Evolutionary conservation across 2,113 vertebrate species (phyloP), one percentile per base, ranked within the genome.

Genomic region (Cyrtonyx montezumae): DNA sequence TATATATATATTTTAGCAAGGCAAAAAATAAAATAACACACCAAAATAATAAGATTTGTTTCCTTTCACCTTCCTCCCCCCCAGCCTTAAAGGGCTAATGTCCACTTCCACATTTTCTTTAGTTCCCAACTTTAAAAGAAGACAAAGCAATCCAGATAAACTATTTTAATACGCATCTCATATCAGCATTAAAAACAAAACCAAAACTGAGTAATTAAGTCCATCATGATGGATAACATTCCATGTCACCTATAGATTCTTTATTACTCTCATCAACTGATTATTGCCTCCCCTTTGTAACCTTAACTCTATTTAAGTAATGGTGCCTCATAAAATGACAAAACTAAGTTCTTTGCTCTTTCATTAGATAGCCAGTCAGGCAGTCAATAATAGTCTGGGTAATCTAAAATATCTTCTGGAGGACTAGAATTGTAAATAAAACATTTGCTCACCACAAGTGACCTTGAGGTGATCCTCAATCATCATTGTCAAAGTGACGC

Each of bases 1-100:
- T 79, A 28, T 1, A 0, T 1, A 0, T 26, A n/a, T 14, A 46
- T 3, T 74, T 66, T 43, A 46, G 21, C 7, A 67, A 48, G 21
- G 32, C 15, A 8, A 55, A 79, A 43, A 32, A 49, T 25, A 58
- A n/a, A 8, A 58, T 28, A 23, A 14, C 3, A 1, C 4, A 48
- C 11, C 5, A 18, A 40, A 74, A 43, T 0, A 36, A 62, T 8
- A 13, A 13, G 14, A 1, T 65, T 32, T 23, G 71, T 59, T 30
- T 5, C 2, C 4, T 46, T 78, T 30, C 51, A 25, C 22, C 22
- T 22, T 22, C 48, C 10, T 2, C 23, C 13, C 51, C 34, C 46
- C 61, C 32, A 26, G 13, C 18, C 3, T 37, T n/a, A 5, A 53
- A 18, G 73, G 21, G n/a, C 37, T 61, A 62, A 18, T 40, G 79